Evolutionary conservation across 2,113 vertebrate species (phyloP), one percentile per base, ranked within the genome.

Genomic region (Echinops telfairi): DNA sequence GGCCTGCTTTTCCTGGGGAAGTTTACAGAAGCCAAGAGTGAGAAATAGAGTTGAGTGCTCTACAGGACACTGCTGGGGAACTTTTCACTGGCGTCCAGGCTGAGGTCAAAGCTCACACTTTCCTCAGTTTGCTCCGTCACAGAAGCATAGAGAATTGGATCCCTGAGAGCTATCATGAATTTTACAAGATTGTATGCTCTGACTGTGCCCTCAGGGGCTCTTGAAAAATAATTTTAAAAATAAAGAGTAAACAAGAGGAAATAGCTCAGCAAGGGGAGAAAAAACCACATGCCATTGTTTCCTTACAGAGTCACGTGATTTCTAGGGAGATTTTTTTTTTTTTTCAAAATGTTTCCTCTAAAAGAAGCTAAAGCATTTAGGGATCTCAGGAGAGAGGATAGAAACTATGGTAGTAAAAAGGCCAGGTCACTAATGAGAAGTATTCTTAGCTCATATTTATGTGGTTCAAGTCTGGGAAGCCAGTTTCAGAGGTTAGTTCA

Each of bases 281-380:
- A 68, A 71, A 29, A 43, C 9, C 17, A 20, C 17, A 29, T 85
- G 58, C 36, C 25, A 16, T 75, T 64, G 23, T 14, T 83, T 81
- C 43, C 19, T 68, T 58, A 29, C 11, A 81, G 47, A 81, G 9
- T 23, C 31, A 57, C 6, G 3, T n/a, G 40, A 76, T 81, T 92
- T 84, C 81, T 87, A 90, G 25, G 92, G 70, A 92, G 33, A 82
- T 40, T 70, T 40, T 76, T 87, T 81, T 58, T 53, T 53, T 9
- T 14, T 57, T 92, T 84, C 47, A 27, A 94, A 90, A 25, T 78
- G 4, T 81, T 87, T 88, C 73, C 71, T 94, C 38, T 71, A 64
- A 90, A 87, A 73, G 80, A 71, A 92, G 47, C 57, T 47, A 57
- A 88, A 53, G 40, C 85, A 29, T 85, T 92, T 90, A 43, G 12